Evolutionary conservation across 2,888 invertebrate species (phyloP), one percentile per base, ranked within the genome.

Genomic region (Eupsilia transversa): DNA sequence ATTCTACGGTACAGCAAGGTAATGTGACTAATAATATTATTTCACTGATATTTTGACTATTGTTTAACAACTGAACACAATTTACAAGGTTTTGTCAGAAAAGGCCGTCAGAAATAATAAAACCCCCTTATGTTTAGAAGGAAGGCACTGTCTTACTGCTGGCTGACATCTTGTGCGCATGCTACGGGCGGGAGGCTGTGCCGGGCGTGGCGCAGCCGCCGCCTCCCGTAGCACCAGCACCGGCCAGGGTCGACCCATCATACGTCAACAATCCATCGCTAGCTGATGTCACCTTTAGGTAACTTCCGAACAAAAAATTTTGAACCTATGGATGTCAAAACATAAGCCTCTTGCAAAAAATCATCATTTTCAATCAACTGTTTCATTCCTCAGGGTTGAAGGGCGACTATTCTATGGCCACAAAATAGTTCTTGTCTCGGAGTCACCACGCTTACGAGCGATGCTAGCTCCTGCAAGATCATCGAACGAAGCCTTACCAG

Each of bases 201-300:
- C 98, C 98, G 86, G 96, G 87, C 7, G 95, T 95, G 66, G 89
- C 91, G 72, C 94, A 93, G 89, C 93, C 94, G 12, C 97, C 97
- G 49, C 97, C 97, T 54, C 97, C 97, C 35, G 87, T 91, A 6
- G 95, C 97, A 43, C 97, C 98, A 3, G 96, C 97, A 12, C 96
- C 97, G 0, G 98, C 98, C 0, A 96, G 98, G 77, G 98, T 99
- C 86, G 99, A 99, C 95, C 98, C 99, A 0, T 98, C 98, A 90
- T 99, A 98, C 94, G 99, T 99, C 83, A 99, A 99, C 96, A 99
- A 99, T 95, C 98, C 99, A 0, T 98, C 99, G 90, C 96, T 99
- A 54, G 98, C 98, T 87, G 99, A 99, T 92, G 99, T 99, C 43
- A 98, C 98, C 73, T 99, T 99, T 93, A 96, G 97, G 97, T 97